Conservation (phyloP, 2,113 vertebrate species). For the Microtus oregoni region DNA sequence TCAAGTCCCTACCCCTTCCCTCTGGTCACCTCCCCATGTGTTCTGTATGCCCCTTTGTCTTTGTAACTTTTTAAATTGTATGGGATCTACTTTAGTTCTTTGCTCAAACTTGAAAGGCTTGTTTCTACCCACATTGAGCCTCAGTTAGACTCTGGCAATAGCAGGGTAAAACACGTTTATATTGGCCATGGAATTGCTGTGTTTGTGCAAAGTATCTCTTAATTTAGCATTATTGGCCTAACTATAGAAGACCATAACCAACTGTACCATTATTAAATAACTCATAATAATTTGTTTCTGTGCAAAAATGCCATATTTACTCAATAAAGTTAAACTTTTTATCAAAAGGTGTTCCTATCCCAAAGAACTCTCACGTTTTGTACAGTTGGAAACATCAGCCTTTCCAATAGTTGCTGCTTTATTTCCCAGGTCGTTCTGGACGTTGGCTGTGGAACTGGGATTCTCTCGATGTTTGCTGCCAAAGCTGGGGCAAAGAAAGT, state of each 20-base stretch:
- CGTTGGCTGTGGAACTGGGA: conserved; percentile 98
- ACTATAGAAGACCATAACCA: not conserved
- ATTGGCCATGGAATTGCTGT: not conserved
- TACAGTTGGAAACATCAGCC: not conserved
- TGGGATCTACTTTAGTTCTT: not conserved
- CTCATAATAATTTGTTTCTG: conserved; percentile 15
- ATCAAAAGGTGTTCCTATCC: not conserved
- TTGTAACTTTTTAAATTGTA: not conserved
- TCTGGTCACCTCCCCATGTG: not conserved
- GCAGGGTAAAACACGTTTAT: not conserved
- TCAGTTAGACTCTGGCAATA: not conserved
- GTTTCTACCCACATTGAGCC: conserved; percentile 41
- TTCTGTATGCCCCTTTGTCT: not conserved
- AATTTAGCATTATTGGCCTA: conserved; percentile 42
- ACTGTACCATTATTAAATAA: not conserved
- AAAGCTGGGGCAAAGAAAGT: conserved; percentile 94
- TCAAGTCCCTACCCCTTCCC: not conserved
- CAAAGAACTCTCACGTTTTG: not conserved
- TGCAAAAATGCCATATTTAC: not conserved
- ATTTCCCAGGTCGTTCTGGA: conserved; percentile 93
- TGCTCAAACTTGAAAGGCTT: conserved; percentile 26
- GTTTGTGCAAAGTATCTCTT: conserved; percentile 36
- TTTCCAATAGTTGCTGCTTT: not conserved
- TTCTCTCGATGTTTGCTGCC: conserved; percentile 98
- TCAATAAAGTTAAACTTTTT: not conserved